Conservation (phyloP, 2,888 invertebrate species). For the Stenoptilia bipunctidactyla region DNA sequence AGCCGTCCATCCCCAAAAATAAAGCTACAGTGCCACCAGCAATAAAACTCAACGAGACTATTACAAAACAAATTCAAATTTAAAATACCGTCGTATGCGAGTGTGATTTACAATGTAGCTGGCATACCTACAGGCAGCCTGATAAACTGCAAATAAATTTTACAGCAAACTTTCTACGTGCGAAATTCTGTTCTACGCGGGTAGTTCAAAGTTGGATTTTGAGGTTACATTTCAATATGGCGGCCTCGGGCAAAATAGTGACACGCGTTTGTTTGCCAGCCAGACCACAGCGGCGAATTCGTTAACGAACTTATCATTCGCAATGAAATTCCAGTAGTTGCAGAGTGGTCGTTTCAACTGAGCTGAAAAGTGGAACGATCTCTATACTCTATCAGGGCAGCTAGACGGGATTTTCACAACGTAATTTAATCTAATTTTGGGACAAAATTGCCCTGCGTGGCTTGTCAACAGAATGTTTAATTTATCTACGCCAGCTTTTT, state of each 20-base stretch:
- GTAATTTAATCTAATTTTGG: too few relatives aligned
- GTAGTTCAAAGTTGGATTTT: constrained; percentile 12
- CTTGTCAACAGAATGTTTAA: too few relatives aligned
- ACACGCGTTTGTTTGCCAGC: constrained; percentile 28
- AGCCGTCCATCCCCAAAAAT: too few relatives aligned
- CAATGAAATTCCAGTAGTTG: constrained; percentile 14
- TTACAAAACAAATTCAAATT: constrained; percentile 1
- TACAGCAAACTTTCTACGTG: background rate
- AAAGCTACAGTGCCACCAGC: too few relatives aligned
- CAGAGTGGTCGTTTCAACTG: too few relatives aligned
- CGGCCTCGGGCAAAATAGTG: constrained; percentile 29
- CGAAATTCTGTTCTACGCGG: constrained; percentile 11
- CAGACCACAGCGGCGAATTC: constrained; percentile 34
- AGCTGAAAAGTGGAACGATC: too few relatives aligned
- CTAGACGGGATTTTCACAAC: too few relatives aligned
- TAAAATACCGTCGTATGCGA: constrained; percentile 19
- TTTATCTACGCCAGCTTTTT: too few relatives aligned
- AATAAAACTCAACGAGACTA: too few relatives aligned
- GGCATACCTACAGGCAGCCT: constrained; percentile 21
- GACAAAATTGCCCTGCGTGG: too few relatives aligned
- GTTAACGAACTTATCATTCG: constrained; percentile 53
- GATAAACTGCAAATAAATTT: constrained; percentile 25
- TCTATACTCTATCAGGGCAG: too few relatives aligned
- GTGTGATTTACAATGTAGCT: constrained; percentile 21
- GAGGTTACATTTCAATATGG: constrained; percentile 14